Conservation (phyloP, 2,113 vertebrate genomes). For the Proteles cristata region DNA sequence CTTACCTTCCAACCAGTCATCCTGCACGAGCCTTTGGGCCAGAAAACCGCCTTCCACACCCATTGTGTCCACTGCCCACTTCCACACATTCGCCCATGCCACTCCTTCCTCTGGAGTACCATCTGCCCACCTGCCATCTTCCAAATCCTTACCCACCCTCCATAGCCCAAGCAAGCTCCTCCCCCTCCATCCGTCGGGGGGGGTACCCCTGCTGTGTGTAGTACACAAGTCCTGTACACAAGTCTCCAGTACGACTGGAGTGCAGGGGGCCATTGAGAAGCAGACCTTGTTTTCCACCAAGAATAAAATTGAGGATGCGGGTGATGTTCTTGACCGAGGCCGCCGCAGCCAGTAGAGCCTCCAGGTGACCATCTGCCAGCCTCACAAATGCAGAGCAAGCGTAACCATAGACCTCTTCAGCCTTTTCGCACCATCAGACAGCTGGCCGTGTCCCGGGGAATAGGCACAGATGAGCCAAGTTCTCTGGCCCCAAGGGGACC, state of each 20-base stretch:
- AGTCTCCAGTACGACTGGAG: not conserved
- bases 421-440: rapidly evolving
- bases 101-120: not conserved
- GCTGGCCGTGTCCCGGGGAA: rapidly evolving
- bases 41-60: not conserved
- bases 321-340: not conserved
- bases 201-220: not conserved
- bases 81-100: not conserved
- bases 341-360: not conserved
- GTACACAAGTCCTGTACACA: not conserved
- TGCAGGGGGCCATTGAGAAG: not conserved
- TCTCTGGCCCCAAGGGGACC: not conserved
- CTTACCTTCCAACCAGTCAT: not conserved
- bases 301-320: not conserved
- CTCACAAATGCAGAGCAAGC: not conserved
- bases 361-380: not conserved
- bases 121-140: not conserved
- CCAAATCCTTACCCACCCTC: not conserved
- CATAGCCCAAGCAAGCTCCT: not conserved
- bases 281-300: not conserved
- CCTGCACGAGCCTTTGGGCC: not conserved
- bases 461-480: not conserved
- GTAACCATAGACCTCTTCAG: not conserved
- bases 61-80: not conserved
- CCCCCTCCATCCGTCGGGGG: not conserved